phyloP scores from a whole-genome alignment of 2,797 vertebrate genomes.

The Neopelma chrysocephalum region DNA sequence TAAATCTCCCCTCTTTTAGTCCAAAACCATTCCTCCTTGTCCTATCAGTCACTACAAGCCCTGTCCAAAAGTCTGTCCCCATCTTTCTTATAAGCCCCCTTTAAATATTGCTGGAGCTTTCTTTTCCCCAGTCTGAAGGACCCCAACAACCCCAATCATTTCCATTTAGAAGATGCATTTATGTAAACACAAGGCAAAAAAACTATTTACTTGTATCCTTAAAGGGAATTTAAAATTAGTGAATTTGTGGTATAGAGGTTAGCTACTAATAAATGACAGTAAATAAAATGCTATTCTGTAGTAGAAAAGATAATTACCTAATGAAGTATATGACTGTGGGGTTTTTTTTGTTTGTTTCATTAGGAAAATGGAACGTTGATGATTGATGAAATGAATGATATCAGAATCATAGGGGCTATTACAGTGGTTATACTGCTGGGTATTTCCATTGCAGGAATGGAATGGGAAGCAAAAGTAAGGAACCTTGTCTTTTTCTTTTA shows the following conservation, averaged over 20 bases:
- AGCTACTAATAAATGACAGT: background rate
- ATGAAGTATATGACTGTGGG: background rate
- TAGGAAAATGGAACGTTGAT: slow-evolving; percentile 83
- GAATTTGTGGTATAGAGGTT: background rate
- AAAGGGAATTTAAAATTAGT: background rate
- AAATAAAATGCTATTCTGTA: background rate
- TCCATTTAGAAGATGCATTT: background rate
- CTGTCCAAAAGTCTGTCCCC: background rate
- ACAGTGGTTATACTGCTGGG: slow-evolving; percentile 91
- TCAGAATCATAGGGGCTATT: slow-evolving; percentile 93
- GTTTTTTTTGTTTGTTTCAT: background rate
- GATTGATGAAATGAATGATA: slow-evolving; percentile 88
- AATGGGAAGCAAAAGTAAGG: slow-evolving; percentile 98
- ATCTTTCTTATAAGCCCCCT: background rate
- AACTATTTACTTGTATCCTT: background rate
- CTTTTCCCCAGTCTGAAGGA: background rate
- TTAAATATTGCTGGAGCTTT: background rate
- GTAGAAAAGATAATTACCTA: background rate
- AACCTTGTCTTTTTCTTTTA: background rate
- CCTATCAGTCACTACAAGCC: accelerated
- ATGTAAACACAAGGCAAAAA: background rate
- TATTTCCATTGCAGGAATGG: slow-evolving; percentile 98
- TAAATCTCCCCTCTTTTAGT: background rate
- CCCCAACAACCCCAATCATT: accelerated
- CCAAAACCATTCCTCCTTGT: background rate